Evolutionary conservation across 2,888 invertebrate genomes (phyloP).

Genomic region (Cheilosia scutellata): DNA sequence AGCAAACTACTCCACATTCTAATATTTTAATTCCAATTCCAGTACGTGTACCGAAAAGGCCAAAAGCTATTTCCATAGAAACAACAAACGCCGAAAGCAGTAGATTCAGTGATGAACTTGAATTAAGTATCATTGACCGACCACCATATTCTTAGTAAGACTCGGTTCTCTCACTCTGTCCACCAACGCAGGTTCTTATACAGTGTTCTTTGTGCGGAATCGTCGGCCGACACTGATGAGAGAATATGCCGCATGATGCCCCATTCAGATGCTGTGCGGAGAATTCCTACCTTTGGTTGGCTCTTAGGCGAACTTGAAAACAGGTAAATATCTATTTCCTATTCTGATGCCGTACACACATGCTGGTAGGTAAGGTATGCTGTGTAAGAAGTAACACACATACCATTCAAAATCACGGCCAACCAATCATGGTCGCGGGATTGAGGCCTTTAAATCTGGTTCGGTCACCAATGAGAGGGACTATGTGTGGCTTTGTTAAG

Average conservation of each 20-base stretch:
- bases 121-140: slow-evolving; percentile 74
- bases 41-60: slow-evolving; percentile 35
- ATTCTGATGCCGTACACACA: slow-evolving; percentile 44
- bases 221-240: slow-evolving; percentile 1
- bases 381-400: neutral
- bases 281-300: slow-evolving; percentile 56
- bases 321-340: slow-evolving; percentile 72
- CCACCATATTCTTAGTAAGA: slow-evolving; percentile 31
- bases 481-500: slow-evolving; percentile 65
- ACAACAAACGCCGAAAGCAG: slow-evolving; percentile 44
- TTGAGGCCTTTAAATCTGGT: slow-evolving; percentile 72
- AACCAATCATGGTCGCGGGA: slow-evolving; percentile 71
- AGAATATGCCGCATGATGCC: slow-evolving; percentile 29
- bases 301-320: slow-evolving; percentile 58
- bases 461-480: slow-evolving; percentile 74
- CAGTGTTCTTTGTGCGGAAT: neutral
- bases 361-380: neutral
- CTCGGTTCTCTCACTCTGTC: slow-evolving; percentile 48
- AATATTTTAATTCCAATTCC: slow-evolving; percentile 12
- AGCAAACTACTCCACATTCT: slow-evolving; percentile 48
- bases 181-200: slow-evolving; percentile 49
- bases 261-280: slow-evolving; percentile 18
- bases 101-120: slow-evolving; percentile 66
- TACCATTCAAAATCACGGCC: slow-evolving; percentile 69
- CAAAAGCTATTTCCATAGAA: slow-evolving; percentile 33